These are phyloP conservation scores for Gymnogyps californianus DNA, from an alignment of 2,113 vertebrate genomes.

Conservation along the genomic window DNA sequence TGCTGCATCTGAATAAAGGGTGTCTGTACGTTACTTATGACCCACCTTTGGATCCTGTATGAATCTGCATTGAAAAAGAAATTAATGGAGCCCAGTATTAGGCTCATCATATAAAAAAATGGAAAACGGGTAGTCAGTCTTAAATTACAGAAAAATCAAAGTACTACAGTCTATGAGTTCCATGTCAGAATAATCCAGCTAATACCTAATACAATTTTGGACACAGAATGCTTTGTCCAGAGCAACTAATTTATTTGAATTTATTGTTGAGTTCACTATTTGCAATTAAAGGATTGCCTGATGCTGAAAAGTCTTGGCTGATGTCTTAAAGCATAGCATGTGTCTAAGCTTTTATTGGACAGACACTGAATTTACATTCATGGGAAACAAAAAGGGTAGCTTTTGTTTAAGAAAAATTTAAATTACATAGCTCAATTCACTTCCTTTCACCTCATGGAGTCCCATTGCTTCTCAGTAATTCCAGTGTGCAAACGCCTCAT, in stretches of 20 bases:
- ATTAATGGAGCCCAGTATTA: neutral
- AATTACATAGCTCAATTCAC: neutral
- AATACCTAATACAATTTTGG: neutral
- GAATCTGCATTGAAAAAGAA: neutral
- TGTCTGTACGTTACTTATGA: neutral
- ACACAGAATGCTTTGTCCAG: neutral
- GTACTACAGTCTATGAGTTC: neutral
- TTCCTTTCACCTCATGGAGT: neutral
- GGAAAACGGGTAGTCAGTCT: neutral
- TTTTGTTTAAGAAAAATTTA: neutral
- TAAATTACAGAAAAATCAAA: neutral
- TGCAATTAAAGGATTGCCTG: neutral
- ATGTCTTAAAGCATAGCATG: neutral
- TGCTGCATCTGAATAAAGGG: neutral
- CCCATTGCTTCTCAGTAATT: neutral
- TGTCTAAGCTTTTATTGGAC: neutral
- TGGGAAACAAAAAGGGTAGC: neutral
- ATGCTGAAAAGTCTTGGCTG: neutral
- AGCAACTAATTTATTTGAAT: neutral
- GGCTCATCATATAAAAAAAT: neutral
- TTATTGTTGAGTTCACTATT: neutral
- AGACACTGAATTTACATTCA: neutral
- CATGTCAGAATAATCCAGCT: neutral
- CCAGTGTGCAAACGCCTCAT: neutral
- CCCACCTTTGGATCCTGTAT: neutral